Conservation (phyloP, 2,888 invertebrate genomes). For the Orthonychiurus folsomi region DNA sequence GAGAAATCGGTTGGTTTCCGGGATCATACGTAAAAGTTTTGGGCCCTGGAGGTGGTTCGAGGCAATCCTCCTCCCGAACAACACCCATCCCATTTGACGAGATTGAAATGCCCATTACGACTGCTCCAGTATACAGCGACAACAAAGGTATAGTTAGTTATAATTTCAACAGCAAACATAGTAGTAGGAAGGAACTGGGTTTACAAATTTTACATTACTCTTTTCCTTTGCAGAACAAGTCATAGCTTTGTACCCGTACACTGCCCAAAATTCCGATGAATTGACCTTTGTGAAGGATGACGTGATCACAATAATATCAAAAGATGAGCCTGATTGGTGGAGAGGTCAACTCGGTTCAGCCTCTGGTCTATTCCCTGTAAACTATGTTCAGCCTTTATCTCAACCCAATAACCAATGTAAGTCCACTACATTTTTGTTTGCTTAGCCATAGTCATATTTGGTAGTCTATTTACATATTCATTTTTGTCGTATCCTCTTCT, state of each 20-base stretch:
- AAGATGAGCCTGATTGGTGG: conserved; percentile 97
- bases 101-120: conserved; percentile 37
- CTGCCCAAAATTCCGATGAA: conserved; percentile 90
- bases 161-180: no score
- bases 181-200: no score
- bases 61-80: conserved; percentile 51
- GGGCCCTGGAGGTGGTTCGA: conserved; percentile 39
- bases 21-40: conserved; percentile 53
- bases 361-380: conserved; percentile 88
- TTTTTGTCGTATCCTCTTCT: no score
- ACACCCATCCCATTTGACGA: conserved; percentile 54
- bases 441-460: background rate
- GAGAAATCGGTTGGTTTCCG: conserved; percentile 98
- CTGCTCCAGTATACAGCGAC: conserved; percentile 35
- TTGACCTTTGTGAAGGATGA: conserved; percentile 83
- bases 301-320: conserved; percentile 75
- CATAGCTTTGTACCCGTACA: conserved; percentile 85
- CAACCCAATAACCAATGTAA: conserved; percentile 49
- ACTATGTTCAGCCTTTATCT: conserved; percentile 71
- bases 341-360: conserved; percentile 83
- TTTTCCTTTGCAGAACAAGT: conserved; percentile 61
- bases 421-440: conserved; percentile 44
- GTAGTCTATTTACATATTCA: no score
- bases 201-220: no score
- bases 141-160: conserved; percentile 29